Conservation (phyloP, 2,888 invertebrate genomes). For the Agonopterix alstromeriana region DNA sequence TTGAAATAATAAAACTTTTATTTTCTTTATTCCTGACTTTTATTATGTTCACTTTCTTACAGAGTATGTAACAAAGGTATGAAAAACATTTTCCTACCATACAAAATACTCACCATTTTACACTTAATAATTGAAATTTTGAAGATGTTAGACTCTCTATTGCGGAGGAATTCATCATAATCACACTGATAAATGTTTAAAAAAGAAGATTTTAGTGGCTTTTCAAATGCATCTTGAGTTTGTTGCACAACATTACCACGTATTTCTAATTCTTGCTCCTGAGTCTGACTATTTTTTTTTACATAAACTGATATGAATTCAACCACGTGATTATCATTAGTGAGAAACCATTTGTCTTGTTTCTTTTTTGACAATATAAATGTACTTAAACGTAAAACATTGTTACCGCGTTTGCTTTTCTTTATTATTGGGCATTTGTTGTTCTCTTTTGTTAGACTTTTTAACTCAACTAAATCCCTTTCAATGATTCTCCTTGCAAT, state of each 20-base stretch:
- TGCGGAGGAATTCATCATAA: background rate
- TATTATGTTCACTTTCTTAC: too few species aligned
- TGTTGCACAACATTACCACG: slow-evolving; percentile 5
- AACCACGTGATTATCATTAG: slow-evolving; percentile 5
- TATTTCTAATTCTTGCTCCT: slow-evolving; percentile 8
- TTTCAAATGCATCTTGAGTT: slow-evolving; percentile 8
- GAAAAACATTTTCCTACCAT: slow-evolving; percentile 1
- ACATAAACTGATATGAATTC: slow-evolving; percentile 3
- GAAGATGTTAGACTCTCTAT: background rate
- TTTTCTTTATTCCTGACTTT: too few species aligned
- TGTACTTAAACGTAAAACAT: background rate
- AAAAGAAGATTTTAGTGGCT: slow-evolving; percentile 10
- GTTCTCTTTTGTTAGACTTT: background rate
- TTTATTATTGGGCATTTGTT: background rate
- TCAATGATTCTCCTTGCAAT: background rate
- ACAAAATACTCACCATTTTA: slow-evolving; percentile 2
- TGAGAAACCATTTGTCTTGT: slow-evolving; percentile 12
- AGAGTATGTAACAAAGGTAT: slow-evolving; percentile 5
- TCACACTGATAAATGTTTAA: slow-evolving; percentile 10
- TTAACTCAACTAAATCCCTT: background rate
- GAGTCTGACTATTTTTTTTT: slow-evolving; percentile 1
- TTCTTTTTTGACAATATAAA: slow-evolving; percentile 5
- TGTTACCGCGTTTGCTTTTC: background rate
- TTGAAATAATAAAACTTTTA: too few species aligned
- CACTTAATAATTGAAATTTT: slow-evolving; percentile 2